A percentile compares a stretch with the other conserved stretches of the same genome.
These are phyloP conservation scores for Chaetodon trifascialis DNA, from an alignment of 2,113 vertebrate species.

Conservation along the genomic window DNA sequence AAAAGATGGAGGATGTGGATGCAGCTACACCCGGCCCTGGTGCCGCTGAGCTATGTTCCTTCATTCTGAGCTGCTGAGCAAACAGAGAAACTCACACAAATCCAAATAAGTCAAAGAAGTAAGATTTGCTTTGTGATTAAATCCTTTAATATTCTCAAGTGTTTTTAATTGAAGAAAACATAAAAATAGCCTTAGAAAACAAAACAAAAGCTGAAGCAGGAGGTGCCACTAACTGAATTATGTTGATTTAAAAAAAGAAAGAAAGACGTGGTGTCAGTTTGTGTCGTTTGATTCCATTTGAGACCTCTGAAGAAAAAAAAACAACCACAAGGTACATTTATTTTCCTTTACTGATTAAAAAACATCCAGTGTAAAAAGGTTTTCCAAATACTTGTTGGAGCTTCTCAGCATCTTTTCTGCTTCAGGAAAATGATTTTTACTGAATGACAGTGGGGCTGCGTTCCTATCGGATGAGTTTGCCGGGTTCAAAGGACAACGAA, in stretches of 20 bases:
- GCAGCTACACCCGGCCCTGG: not conserved
- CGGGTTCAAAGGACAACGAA: conserved; percentile 5
- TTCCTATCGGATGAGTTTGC: not conserved
- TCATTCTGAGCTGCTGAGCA: not conserved
- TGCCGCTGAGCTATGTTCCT: not conserved
- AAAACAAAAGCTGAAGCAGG: conserved; percentile 57
- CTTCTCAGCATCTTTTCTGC: conserved; percentile 21
- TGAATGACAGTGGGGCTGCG: conserved; percentile 13
- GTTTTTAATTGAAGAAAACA: conserved; percentile 70
- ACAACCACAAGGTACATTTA: conserved; percentile 22
- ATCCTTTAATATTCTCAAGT: conserved; percentile 80
- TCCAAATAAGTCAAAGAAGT: conserved; percentile 67
- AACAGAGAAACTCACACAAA: conserved; percentile 63
- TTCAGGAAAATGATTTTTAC: not conserved
- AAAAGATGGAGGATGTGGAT: conserved; percentile 1
- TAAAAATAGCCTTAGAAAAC: conserved; percentile 73
- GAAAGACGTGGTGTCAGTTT: conserved; percentile 23
- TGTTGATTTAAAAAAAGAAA: conserved; percentile 18
- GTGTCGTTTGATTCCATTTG: conserved; percentile 8
- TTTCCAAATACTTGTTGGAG: conserved; percentile 34
- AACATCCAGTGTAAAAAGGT: conserved; percentile 46
- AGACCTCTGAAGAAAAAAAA: conserved; percentile 4
- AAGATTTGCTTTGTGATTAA: conserved; percentile 70
- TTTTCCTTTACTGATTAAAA: conserved; percentile 42
- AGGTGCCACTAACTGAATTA: conserved; percentile 44